Base-by-base conservation (phyloP, 2,888 invertebrate species). In the Euzetes globulus region DNA sequence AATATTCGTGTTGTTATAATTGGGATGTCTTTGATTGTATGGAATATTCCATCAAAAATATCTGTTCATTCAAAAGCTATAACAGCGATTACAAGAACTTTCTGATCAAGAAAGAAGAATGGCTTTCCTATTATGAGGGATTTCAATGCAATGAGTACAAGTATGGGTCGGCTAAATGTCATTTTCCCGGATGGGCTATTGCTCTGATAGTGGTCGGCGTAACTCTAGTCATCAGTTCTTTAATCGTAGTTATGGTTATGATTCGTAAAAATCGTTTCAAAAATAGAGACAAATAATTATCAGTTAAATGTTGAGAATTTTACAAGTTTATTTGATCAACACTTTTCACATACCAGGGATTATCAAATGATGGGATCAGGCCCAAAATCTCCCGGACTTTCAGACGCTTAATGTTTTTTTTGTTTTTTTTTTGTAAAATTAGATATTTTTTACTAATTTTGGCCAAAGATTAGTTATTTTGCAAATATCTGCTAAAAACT, bases 1-100 rank as follows among this genome's bases (percentile, higher is more conserved):
- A 68, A 15, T 68, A 68, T 68, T 68, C 68, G 22, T 68, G 68
- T 68, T 68, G 68, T 45, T 68, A 68, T 45, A 41, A 41, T 68
- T 68, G 68, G 68, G 68, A 68, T 68, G 13, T 41, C 22, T 68
- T 68, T 68, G 68, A 68, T 68, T 68, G 68, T 68, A 37, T 68
- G 37, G 41, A 41, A 13, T 41, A 68, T 37, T 37, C 37, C 13
- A 41, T 41, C 19, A 15, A 37, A 37, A 22, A 68, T 37, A 7
- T 37, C 15, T 68, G 68, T 45, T 68, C 68, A 19, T 45, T 68
- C 22, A 68, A 41, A 9, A 68, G 68, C 22, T 68, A 19, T 9
- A 22, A 45, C 41, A 15, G 19, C 9, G 68, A 68, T 13, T 68
- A 41, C 41, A 37, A 19, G 25, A 68, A 15, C 5, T 68, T 68